Evolutionary conservation across 1,140 invertebrate species (phyloP).

Genomic region (Homalodisca vitripennis): DNA sequence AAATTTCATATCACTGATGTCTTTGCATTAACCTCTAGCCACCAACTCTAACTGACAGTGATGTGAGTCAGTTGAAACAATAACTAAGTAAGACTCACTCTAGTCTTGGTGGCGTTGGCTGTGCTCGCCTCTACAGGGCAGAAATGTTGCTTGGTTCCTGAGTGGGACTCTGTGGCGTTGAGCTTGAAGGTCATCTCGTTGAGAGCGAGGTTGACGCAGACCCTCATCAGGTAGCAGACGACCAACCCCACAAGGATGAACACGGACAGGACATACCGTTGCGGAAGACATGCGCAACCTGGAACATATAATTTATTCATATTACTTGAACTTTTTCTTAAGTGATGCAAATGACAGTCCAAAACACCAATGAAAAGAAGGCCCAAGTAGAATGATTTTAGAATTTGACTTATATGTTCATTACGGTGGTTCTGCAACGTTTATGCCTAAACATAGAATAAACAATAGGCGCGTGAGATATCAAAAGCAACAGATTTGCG

Average conservation of each 20-base stretch:
- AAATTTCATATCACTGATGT: too few species aligned
- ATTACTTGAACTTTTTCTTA: too few species aligned
- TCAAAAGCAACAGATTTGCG: too few species aligned
- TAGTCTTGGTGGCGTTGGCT: background rate
- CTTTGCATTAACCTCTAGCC: too few species aligned
- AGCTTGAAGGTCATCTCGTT: constrained; percentile 74
- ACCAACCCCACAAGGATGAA: background rate
- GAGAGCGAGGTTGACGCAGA: constrained; percentile 84
- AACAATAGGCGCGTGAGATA: too few species aligned
- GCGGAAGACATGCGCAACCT: constrained; percentile 14
- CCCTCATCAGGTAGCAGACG: constrained; percentile 72
- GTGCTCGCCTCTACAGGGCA: background rate
- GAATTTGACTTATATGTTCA: too few species aligned
- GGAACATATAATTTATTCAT: background rate
- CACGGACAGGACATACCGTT: constrained; percentile 4
- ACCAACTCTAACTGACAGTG: too few species aligned
- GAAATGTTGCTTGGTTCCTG: background rate
- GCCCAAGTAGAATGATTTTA: too few species aligned
- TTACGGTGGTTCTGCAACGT: too few species aligned
- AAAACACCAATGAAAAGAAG: too few species aligned
- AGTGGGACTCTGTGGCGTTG: background rate
- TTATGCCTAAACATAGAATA: too few species aligned
- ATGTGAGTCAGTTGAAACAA: background rate
- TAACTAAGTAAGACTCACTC: background rate
- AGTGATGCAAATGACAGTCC: too few species aligned